Percentiles rank a stretch among this genome's conserved stretches.
Conservation (phyloP, 2,888 invertebrate species). For the Cerastoderma edule region DNA sequence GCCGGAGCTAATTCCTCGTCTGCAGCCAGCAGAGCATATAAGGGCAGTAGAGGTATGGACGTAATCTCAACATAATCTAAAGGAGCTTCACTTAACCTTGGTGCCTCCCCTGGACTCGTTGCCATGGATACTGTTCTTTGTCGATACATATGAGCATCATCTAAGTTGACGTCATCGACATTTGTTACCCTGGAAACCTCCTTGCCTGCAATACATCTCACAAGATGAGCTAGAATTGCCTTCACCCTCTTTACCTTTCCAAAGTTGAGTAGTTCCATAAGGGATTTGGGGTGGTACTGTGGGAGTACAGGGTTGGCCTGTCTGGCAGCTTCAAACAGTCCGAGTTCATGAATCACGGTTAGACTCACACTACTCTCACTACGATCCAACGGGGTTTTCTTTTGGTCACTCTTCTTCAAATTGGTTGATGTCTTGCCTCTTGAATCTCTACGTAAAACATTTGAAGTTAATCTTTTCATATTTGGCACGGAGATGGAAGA, state of each 20-base stretch:
- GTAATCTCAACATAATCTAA: slow-evolving; percentile 92
- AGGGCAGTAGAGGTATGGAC: slow-evolving; percentile 98
- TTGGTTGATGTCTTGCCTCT: slow-evolving; percentile 39
- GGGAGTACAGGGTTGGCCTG: slow-evolving; percentile 99
- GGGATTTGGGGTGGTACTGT: slow-evolving; percentile 99
- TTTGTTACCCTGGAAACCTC: slow-evolving; percentile 63
- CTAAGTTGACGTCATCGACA: slow-evolving; percentile 64
- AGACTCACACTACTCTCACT: slow-evolving; percentile 78
- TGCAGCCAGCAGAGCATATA: slow-evolving; percentile 97
- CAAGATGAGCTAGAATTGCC: slow-evolving; percentile 98
- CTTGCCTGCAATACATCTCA: slow-evolving; percentile 87
- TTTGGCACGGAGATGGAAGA: slow-evolving; percentile 75
- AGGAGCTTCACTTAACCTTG: slow-evolving; percentile 68
- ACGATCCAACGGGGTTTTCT: slow-evolving; percentile 60
- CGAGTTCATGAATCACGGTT: slow-evolving; percentile 82
- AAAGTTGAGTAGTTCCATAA: slow-evolving; percentile 98
- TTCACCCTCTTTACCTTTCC: slow-evolving; percentile 98
- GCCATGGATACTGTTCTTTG: slow-evolving; percentile 65
- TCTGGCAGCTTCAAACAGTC: slow-evolving; percentile 96
- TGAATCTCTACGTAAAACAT: slow-evolving; percentile 47
- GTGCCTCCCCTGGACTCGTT: slow-evolving; percentile 61
- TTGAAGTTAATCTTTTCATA: slow-evolving; percentile 65
- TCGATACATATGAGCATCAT: slow-evolving; percentile 61
- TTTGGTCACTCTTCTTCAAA: slow-evolving; percentile 58
- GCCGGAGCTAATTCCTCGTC: slow-evolving; percentile 86